These are phyloP conservation scores for Nymphalis polychloros DNA, from an alignment of 2,888 invertebrate genomes.

Conservation along the genomic window DNA sequence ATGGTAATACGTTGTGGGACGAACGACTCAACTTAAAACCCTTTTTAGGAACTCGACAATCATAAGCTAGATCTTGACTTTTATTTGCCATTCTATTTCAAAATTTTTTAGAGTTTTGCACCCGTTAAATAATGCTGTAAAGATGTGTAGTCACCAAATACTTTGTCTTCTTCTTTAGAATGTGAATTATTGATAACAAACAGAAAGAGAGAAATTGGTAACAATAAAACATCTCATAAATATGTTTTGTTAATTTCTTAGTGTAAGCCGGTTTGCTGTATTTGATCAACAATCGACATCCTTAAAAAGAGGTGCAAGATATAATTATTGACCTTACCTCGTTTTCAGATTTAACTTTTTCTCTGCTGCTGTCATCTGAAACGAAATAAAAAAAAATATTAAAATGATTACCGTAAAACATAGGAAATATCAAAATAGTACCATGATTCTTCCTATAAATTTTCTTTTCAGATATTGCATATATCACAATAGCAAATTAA, in stretches of 20 bases:
- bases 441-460: background rate
- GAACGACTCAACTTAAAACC: slow-evolving; percentile 4
- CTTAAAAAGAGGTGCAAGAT: too few species aligned
- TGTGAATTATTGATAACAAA: too few species aligned
- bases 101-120: too few species aligned
- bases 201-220: too few species aligned
- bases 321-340: slow-evolving; percentile 61
- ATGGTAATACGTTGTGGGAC: background rate
- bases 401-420: background rate
- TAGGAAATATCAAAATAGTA: background rate
- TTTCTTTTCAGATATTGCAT: slow-evolving; percentile 1
- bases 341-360: slow-evolving; percentile 72
- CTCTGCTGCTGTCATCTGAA: slow-evolving; percentile 78
- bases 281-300: too few species aligned
- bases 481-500: slow-evolving; percentile 11
- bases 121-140: too few species aligned
- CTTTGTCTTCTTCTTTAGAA: too few species aligned
- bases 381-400: slow-evolving; percentile 49
- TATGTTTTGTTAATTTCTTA: too few species aligned
- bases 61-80: background rate
- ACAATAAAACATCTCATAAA: too few species aligned
- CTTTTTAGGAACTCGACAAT: background rate
- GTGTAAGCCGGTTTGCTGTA: too few species aligned
- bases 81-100: background rate
- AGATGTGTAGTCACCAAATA: too few species aligned